phyloP scores from a whole-genome alignment of 2,113 vertebrate genomes.

The Odocoileus hemionus region DNA sequence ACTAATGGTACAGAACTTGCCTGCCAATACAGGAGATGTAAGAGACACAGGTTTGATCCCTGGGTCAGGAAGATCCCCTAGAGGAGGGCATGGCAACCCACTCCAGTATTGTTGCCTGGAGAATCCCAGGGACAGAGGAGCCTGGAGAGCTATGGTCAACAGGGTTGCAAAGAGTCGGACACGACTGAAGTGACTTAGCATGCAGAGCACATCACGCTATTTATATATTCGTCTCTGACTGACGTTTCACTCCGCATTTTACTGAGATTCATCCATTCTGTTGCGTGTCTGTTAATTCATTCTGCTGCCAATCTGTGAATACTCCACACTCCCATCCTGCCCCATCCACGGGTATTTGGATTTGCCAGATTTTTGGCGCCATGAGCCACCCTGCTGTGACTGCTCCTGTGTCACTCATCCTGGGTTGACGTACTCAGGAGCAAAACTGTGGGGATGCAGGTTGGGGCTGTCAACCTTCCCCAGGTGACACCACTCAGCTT shows the following conservation, averaged over 20 bases:
- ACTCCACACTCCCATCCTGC: neutral
- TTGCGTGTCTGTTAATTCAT: neutral
- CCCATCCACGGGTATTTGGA: too few relatives aligned
- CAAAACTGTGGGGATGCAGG: neutral
- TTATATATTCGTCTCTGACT: neutral
- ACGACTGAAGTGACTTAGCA: neutral
- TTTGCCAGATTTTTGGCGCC: neutral
- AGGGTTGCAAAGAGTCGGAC: neutral
- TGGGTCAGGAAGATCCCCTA: neutral
- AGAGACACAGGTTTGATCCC: neutral
- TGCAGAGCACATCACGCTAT: rapidly evolving
- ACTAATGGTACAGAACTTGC: neutral
- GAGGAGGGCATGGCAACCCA: neutral
- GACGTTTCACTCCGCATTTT: too few relatives aligned
- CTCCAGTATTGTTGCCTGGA: neutral
- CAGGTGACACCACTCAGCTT: neutral
- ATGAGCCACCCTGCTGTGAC: neutral
- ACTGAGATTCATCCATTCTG: neutral
- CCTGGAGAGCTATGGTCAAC: neutral
- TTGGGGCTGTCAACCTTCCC: neutral
- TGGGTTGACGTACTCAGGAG: neutral
- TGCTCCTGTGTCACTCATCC: neutral
- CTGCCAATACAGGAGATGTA: rapidly evolving
- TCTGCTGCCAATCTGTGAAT: neutral
- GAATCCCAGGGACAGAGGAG: neutral